Percentiles rank a stretch among this genome's conserved stretches.
Conservation (phyloP, 37 sponge, comb jelly and placozoan species). For the Diacarnus erythraeanus region DNA sequence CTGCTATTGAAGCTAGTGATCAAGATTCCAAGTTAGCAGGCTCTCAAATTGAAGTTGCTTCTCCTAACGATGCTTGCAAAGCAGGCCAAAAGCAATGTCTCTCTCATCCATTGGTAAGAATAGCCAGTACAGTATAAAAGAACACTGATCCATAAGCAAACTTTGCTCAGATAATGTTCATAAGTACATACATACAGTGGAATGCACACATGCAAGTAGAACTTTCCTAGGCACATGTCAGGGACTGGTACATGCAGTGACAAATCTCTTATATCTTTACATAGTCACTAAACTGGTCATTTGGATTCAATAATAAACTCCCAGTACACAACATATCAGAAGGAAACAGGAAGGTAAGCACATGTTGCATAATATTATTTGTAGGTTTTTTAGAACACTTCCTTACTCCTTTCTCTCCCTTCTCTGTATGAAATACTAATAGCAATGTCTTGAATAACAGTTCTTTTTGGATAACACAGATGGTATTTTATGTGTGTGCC, state of each 20-base stretch:
- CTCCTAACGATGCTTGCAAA: background rate
- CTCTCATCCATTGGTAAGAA: slow-evolving; percentile 20
- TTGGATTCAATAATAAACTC: slow-evolving; percentile 70
- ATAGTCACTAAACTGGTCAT: slow-evolving; percentile 77
- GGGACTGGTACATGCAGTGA: too few relatives aligned
- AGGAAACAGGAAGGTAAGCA: slow-evolving; percentile 74
- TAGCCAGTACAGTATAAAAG: too few relatives aligned
- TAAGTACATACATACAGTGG: too few relatives aligned
- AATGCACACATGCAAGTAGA: too few relatives aligned
- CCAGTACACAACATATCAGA: slow-evolving; percentile 84
- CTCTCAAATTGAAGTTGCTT: background rate
- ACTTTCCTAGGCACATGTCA: background rate
- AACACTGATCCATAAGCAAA: too few relatives aligned
- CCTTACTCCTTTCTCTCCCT: too few relatives aligned
- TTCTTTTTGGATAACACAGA: slow-evolving; percentile 38
- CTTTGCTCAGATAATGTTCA: too few relatives aligned
- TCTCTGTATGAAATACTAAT: too few relatives aligned
- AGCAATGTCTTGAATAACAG: background rate
- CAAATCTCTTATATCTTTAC: background rate
- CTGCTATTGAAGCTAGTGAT: background rate
- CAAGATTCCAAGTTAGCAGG: too few relatives aligned
- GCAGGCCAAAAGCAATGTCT: background rate
- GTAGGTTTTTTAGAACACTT: too few relatives aligned
- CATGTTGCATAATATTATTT: too few relatives aligned
- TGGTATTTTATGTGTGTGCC: slow-evolving; percentile 81